Evolutionary conservation across 2,113 vertebrate species (phyloP).

Genomic region (Ia io): DNA sequence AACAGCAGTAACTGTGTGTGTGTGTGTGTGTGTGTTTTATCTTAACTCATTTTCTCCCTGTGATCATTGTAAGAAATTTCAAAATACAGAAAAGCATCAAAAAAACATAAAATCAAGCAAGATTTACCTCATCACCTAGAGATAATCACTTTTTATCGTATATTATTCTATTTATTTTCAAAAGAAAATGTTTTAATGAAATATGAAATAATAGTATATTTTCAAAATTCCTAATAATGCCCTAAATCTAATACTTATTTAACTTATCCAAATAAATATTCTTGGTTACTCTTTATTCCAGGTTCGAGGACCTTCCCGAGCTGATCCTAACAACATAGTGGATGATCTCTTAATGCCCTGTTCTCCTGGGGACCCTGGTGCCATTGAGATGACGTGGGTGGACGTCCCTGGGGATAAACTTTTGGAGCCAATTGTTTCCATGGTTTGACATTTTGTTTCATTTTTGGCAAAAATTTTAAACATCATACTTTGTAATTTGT

Average conservation of each 20-base stretch:
- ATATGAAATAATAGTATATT: not conserved
- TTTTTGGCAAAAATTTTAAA: not conserved
- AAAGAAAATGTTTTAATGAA: slow-evolving; percentile 14
- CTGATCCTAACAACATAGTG: slow-evolving; percentile 82
- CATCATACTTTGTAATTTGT: not conserved
- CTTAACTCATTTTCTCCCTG: not conserved
- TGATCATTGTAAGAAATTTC: not conserved
- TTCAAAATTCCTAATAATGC: not conserved
- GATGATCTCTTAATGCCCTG: slow-evolving; percentile 95
- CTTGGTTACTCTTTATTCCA: slow-evolving; percentile 68
- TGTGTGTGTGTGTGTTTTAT: not conserved
- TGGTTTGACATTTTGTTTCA: slow-evolving; percentile 83
- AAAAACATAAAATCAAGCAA: not conserved
- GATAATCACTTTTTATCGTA: not conserved
- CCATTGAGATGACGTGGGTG: slow-evolving; percentile 97
- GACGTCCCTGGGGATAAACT: slow-evolving; percentile 95
- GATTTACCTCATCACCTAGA: not conserved
- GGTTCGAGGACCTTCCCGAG: slow-evolving; percentile 89
- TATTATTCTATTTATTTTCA: not conserved
- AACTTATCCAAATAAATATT: slow-evolving; percentile 22
- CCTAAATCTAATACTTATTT: not conserved
- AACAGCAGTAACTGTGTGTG: no score
- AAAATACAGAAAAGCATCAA: not conserved
- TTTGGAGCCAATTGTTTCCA: slow-evolving; percentile 91
- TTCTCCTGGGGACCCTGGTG: slow-evolving; percentile 93